These are phyloP conservation scores for Drosophila cognata DNA, from an alignment of 2,888 invertebrate species.

Conservation along the genomic window DNA sequence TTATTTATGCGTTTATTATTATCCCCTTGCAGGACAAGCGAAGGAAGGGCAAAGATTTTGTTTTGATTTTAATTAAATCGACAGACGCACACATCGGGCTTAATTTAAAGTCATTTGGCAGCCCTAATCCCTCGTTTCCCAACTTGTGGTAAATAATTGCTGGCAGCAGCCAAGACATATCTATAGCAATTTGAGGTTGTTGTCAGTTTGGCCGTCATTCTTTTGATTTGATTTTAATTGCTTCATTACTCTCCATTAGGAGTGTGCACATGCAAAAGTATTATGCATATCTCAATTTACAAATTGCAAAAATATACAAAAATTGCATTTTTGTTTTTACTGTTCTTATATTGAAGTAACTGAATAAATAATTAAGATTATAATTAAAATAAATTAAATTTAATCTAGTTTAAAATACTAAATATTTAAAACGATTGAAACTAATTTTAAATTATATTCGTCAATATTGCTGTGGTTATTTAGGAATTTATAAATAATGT, in stretches of 20 bases:
- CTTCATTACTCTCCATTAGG: background rate
- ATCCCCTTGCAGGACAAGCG: constrained; percentile 35
- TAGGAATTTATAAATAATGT: background rate
- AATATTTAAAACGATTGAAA: background rate
- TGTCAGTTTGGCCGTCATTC: background rate
- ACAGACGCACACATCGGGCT: constrained; percentile 74
- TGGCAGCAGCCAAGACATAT: constrained; percentile 5
- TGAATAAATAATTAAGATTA: background rate
- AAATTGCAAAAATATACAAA: background rate
- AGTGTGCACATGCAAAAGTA: background rate
- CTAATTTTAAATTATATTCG: background rate
- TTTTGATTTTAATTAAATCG: constrained; percentile 82
- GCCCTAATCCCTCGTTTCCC: constrained; percentile 58
- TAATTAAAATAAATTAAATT: background rate
- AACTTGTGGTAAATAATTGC: constrained; percentile 29
- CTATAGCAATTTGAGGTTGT: constrained; percentile 24
- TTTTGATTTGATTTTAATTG: constrained; percentile 3
- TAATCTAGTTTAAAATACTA: background rate
- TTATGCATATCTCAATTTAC: background rate
- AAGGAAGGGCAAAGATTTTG: constrained; percentile 64
- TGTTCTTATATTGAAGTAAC: background rate
- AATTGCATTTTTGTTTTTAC: background rate
- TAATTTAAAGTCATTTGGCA: constrained; percentile 74
- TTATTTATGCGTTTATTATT: constrained; percentile 80
- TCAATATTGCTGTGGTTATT: background rate